Conservation (phyloP, 2,113 vertebrate genomes). For the Pholis gunnellus region DNA sequence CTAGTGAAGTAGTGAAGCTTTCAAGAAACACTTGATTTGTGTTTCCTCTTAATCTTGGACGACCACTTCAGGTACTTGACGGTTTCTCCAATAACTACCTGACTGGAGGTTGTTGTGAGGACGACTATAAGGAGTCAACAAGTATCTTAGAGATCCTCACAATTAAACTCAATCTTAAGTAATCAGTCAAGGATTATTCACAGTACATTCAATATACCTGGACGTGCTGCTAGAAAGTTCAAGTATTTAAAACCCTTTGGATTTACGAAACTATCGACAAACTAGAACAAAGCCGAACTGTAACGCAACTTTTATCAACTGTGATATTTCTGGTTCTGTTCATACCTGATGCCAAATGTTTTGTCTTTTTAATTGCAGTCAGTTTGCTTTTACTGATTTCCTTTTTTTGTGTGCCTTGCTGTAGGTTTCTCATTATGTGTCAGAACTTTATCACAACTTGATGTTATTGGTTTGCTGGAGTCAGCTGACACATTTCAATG, state of each 20-base stretch:
- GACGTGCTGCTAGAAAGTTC: not conserved
- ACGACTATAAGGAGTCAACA: not conserved
- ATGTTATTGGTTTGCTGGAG: not conserved
- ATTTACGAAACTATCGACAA: not conserved
- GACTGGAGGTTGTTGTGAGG: not conserved
- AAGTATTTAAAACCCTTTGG: not conserved
- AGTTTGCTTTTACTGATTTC: not conserved
- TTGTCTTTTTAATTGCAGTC: not conserved
- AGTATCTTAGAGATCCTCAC: not conserved
- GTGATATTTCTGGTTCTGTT: not conserved
- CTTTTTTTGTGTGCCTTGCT: conserved; percentile 1
- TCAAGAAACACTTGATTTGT: not conserved
- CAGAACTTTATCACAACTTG: not conserved
- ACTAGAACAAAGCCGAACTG: not conserved
- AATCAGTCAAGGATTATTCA: not conserved
- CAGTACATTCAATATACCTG: not conserved
- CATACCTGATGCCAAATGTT: not conserved
- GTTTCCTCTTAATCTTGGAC: not conserved
- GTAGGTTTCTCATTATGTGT: not conserved
- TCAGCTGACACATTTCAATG: not conserved
- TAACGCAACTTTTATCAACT: not conserved
- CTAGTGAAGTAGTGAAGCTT: too few species aligned
- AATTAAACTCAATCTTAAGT: not conserved
- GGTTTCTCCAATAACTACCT: not conserved
- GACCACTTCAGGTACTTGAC: not conserved